Evolutionary conservation across 2,113 vertebrate genomes (phyloP).

Genomic region (Nerophis lumbriciformis): DNA sequence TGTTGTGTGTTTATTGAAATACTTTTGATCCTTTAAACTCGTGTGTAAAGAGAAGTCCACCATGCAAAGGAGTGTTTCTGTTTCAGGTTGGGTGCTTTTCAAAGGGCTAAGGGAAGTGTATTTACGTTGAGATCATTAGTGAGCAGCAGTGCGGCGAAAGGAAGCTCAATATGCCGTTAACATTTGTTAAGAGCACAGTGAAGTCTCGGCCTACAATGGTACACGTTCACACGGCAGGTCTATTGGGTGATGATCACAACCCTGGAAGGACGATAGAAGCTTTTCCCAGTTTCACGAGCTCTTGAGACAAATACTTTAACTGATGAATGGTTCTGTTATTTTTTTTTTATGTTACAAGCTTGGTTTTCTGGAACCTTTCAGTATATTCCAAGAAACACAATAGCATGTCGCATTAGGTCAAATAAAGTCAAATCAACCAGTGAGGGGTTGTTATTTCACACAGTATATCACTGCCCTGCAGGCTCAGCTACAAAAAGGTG

Average conservation of each 20-base stretch:
- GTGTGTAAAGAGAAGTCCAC: too few relatives aligned
- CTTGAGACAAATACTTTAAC: neutral
- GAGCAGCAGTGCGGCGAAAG: constrained; percentile 36
- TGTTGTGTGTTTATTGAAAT: too few relatives aligned
- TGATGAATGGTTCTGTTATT: too few relatives aligned
- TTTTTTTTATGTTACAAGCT: too few relatives aligned
- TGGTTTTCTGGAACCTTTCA: neutral
- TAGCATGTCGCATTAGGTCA: neutral
- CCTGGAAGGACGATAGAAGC: neutral
- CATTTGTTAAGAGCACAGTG: constrained; percentile 35
- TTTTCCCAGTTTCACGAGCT: neutral
- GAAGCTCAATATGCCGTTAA: constrained; percentile 46
- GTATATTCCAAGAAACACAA: neutral
- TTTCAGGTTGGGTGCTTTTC: constrained; percentile 20
- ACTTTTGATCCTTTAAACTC: too few relatives aligned
- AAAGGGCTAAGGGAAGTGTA: constrained; percentile 27
- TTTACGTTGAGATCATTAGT: constrained; percentile 41
- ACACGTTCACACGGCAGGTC: constrained; percentile 20
- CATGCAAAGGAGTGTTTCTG: neutral
- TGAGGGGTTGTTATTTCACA: neutral
- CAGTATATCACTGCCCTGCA: constrained; percentile 1
- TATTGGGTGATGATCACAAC: constrained; percentile 16
- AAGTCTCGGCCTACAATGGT: constrained; percentile 34
- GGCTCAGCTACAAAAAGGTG: constrained; percentile 1
- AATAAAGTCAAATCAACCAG: neutral